Evolutionary conservation across 2,888 invertebrate genomes (phyloP), one percentile per base, ranked within the genome.

Genomic region (Caenorhabditis macrosperma): DNA sequence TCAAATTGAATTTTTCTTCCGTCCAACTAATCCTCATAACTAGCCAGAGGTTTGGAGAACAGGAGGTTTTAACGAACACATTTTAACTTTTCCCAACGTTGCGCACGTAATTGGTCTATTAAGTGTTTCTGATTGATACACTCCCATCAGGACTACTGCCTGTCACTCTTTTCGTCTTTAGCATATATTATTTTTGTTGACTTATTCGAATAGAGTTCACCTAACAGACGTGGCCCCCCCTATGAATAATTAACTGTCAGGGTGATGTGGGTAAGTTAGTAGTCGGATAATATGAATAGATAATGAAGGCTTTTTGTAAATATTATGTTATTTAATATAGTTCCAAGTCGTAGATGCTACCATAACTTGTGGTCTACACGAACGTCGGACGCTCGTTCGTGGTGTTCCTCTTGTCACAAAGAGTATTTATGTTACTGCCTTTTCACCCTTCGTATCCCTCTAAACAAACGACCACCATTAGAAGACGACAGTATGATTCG

Each of bases 271-370:
- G 28, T 24, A 24, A 12, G 17, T 60, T 48, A 60, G 24, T 60
- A 61, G 61, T 69, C 69, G n/a, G n/a, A n/a, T n/a, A 69, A 61
- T 61, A 22, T 41, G 60, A 69, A 69, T 69, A 33, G 30, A 54
- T 26, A 38, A 60, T 69, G 20, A 20, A n/a, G 33, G 33, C 6
- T 26, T 55, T 50, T 30, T 38, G 59, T 59, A 28, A 9, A 46
- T 30, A 41, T 48, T 46, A 72, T 72, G 48, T 72, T 38, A 63
- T 57, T 38, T 38, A 50, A 72, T 72, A 55, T 55, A n/a, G n/a
- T n/a, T n/a, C n/a, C n/a, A n/a, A n/a, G n/a, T n/a, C n/a, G n/a
- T 15, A 24, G 26, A 28, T 20, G 20, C 26, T 9, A 44, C 20
- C 17, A 17, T 4, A 44, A 44, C 9, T 44, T 17, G 44, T 44